Evolutionary conservation across 2,888 invertebrate genomes (phyloP), one percentile per base, ranked within the genome.

Genomic region (Erynnis tages): DNA sequence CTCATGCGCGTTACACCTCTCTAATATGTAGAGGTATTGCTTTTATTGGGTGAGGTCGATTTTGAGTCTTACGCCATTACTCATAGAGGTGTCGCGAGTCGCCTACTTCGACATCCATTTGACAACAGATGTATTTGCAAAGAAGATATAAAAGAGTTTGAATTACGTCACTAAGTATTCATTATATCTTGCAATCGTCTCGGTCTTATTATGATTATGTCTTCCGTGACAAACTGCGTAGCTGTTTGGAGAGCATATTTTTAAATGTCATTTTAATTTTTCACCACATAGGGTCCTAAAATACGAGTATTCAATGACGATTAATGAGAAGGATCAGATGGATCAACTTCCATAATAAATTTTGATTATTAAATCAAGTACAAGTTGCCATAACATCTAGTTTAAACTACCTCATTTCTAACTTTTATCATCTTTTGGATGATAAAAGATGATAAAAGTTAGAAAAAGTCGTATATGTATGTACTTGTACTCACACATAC

Each of bases 1-100:
- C 29, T 47, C 47, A 47, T 38, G 29, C 29, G 14, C 21, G 30
- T 38, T 47, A 37, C 38, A 30, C 32, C 21, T 21, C 13, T 30
- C n/a, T 19, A 11, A 17, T 19, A 11, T 17, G 10, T 10, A 7
- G 16, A 13, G 11, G 8, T 8, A 35, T 17, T 16, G 34, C 7
- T 34, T n/a, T n/a, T n/a, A n/a, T n/a, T n/a, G 16, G 16, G 16
- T n/a, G 14, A 6, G 6, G n/a, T 34, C 13, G 7, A 41, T 41
- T 41, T 23, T 35, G 23, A 16, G 27, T 25, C 35, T 14, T 27
- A 35, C 1, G 8, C 7, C 11, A 25, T 27, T 27, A 4, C 8
- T 8, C 34, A 34, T 7, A 25, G 11, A 27, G 44, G 10, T 34
- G 32, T 32, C n/a, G 5, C 8, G 8, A 27, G 16, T 1, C 0